Percentiles rank a stretch among this genome's conserved stretches.
These are phyloP conservation scores for Arothron firmamentum DNA, from an alignment of 2,113 vertebrate genomes.

Conservation along the genomic window DNA sequence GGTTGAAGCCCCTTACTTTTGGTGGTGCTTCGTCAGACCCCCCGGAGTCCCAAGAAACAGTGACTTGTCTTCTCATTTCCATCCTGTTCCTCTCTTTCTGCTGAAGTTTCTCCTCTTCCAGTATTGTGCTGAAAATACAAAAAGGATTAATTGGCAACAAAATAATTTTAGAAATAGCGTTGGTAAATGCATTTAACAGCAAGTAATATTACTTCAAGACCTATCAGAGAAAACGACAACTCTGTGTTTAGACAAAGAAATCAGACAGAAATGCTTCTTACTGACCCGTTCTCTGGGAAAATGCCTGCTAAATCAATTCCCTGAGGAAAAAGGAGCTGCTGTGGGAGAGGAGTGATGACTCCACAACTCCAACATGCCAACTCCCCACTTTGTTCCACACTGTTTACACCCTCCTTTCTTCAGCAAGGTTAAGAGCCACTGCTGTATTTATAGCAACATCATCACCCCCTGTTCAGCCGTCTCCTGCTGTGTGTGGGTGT, in stretches of 20 bases:
- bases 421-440: conserved; percentile 26
- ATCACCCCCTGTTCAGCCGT: conserved; percentile 50
- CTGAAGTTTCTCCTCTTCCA: conserved; percentile 95
- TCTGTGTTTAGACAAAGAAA: too few species aligned
- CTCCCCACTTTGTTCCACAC: neutral
- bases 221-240: too few species aligned
- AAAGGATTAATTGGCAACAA: neutral
- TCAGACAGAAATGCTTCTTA: neutral
- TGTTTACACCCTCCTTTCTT: conserved; percentile 16
- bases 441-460: conserved; percentile 66
- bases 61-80: conserved; percentile 95
- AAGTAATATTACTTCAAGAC: too few species aligned
- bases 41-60: conserved; percentile 93
- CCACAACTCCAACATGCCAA: conserved; percentile 5
- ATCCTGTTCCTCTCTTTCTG: conserved; percentile 95
- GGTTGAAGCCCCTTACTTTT: conserved; percentile 78
- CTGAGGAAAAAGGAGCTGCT: conserved; percentile 7
- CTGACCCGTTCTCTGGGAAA: conserved; percentile 47
- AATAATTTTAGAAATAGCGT: too few species aligned
- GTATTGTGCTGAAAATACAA: conserved; percentile 81
- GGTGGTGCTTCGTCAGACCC: conserved; percentile 95
- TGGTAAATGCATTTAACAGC: too few species aligned
- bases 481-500: conserved; percentile 22
- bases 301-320: conserved; percentile 6
- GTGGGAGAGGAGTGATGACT: conserved; percentile 7